Evolutionary conservation across 2,888 invertebrate species (phyloP).

Genomic region (Myopa tessellatipennis): DNA sequence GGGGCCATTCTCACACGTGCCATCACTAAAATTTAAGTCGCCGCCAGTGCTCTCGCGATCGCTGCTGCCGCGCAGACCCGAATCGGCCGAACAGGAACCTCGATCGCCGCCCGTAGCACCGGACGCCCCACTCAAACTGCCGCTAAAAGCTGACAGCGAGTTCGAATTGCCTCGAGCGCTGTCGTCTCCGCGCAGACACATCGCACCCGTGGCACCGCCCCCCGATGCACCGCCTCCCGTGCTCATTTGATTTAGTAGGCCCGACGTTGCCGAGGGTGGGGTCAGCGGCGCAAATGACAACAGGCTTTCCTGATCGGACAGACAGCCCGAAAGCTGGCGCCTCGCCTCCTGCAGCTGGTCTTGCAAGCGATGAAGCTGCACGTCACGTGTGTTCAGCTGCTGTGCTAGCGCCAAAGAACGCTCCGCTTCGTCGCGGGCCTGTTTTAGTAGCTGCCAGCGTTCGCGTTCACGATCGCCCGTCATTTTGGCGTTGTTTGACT

Average conservation of each 20-base stretch:
- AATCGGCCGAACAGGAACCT: slow-evolving; percentile 88
- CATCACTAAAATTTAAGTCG: slow-evolving; percentile 81
- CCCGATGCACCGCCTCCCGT: slow-evolving; percentile 71
- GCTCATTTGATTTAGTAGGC: slow-evolving; percentile 68
- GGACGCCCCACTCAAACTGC: slow-evolving; percentile 64
- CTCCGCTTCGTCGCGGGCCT: slow-evolving; percentile 91
- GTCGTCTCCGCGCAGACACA: slow-evolving; percentile 79
- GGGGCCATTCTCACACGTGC: slow-evolving; percentile 70
- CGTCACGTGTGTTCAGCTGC: slow-evolving; percentile 87
- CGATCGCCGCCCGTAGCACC: slow-evolving; percentile 74
- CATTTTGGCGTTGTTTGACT: slow-evolving; percentile 74
- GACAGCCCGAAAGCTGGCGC: slow-evolving; percentile 82
- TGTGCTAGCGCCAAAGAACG: slow-evolving; percentile 86
- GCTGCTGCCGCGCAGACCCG: slow-evolving; percentile 82
- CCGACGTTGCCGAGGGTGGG: slow-evolving; percentile 69
- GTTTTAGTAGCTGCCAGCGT: slow-evolving; percentile 86
- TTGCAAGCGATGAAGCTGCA: slow-evolving; percentile 85
- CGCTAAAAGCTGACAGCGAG: slow-evolving; percentile 70
- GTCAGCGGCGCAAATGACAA: slow-evolving; percentile 79
- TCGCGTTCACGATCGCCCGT: slow-evolving; percentile 84
- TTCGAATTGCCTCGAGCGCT: slow-evolving; percentile 76
- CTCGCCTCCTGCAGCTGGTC: slow-evolving; percentile 86
- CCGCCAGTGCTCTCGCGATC: slow-evolving; percentile 84
- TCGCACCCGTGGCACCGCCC: slow-evolving; percentile 76
- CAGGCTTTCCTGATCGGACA: slow-evolving; percentile 86